Conservation (phyloP, 2,888 invertebrate genomes). For the Phortica okadai region DNA sequence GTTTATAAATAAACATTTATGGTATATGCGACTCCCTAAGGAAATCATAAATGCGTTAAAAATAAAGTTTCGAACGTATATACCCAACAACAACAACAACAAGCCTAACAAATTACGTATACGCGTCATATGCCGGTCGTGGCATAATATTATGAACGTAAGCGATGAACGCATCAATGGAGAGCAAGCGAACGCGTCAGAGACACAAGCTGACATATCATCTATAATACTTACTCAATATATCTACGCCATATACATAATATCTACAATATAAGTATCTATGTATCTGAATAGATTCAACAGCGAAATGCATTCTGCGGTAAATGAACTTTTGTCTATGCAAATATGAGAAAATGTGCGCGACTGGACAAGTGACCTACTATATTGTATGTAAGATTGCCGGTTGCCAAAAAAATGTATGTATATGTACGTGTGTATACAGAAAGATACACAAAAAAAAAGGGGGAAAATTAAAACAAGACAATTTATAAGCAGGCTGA, state of each 20-base stretch:
- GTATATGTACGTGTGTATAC: background rate
- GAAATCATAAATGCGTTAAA: constrained; percentile 21
- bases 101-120: constrained; percentile 10
- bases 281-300: background rate
- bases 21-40: constrained; percentile 16
- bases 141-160: background rate
- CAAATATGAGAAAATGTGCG: background rate
- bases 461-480: background rate
- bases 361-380: constrained; percentile 15
- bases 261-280: background rate
- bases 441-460: background rate
- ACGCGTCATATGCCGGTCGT: constrained; percentile 15
- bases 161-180: background rate
- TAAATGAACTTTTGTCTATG: constrained; percentile 21
- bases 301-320: constrained; percentile 3
- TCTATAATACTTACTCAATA: too few species aligned
- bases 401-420: constrained; percentile 18
- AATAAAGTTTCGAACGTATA: constrained; percentile 2
- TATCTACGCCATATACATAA: too few species aligned
- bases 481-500: too few species aligned
- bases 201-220: too few species aligned
- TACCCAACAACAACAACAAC: background rate
- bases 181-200: background rate
- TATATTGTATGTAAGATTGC: background rate
- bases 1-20: constrained; percentile 20